phyloP scores from a whole-genome alignment of 1,140 invertebrate species.

The Parasteatoda tepidariorum region DNA sequence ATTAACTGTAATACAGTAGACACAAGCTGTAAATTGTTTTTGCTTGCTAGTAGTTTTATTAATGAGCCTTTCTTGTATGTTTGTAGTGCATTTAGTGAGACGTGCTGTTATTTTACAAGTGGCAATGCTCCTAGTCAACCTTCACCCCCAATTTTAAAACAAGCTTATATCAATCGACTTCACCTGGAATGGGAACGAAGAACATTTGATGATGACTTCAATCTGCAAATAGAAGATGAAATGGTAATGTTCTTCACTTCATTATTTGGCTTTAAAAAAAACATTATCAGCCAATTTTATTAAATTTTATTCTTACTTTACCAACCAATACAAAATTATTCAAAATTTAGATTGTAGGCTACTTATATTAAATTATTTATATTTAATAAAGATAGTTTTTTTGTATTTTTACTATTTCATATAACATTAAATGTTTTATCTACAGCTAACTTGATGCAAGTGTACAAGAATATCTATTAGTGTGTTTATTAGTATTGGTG shows the following conservation, averaged over 20 bases:
- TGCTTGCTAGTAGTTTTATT: too few species aligned
- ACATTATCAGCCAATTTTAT: too few species aligned
- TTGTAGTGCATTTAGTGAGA: slow-evolving; percentile 78
- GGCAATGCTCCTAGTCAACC: slow-evolving; percentile 75
- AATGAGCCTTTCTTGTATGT: too few species aligned
- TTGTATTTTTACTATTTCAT: too few species aligned
- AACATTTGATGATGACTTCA: slow-evolving; percentile 80
- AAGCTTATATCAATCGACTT: slow-evolving; percentile 74
- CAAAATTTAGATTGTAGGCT: not conserved
- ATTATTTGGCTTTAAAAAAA: not conserved
- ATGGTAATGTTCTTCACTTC: slow-evolving; percentile 66
- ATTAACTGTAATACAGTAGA: too few species aligned
- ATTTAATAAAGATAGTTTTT: too few species aligned
- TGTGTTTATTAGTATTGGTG: too few species aligned
- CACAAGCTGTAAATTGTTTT: too few species aligned
- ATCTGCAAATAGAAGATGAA: slow-evolving; percentile 84
- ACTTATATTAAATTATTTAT: not conserved
- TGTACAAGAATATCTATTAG: too few species aligned
- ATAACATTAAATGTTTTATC: too few species aligned
- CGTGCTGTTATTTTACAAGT: slow-evolving; percentile 74
- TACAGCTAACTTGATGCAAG: too few species aligned
- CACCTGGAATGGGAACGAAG: slow-evolving; percentile 79
- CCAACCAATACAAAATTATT: too few species aligned
- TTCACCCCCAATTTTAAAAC: slow-evolving; percentile 73
- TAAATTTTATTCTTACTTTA: not conserved